Evolutionary conservation across 1,140 invertebrate species (phyloP), one percentile per base, ranked within the genome.

Genomic region (Drosophila arawakana): DNA sequence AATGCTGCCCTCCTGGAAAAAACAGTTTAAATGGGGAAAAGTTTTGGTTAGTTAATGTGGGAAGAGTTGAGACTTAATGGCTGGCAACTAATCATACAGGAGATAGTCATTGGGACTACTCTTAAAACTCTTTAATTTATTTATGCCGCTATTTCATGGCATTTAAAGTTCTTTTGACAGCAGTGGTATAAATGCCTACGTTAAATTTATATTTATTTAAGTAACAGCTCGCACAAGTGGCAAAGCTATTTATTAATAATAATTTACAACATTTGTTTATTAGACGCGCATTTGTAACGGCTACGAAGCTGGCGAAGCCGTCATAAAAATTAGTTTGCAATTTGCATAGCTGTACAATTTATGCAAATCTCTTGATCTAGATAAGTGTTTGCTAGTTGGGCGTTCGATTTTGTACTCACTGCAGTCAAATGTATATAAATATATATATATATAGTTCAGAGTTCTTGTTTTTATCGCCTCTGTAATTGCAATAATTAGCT

Each of bases 1-100:
- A 74, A 98, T 97, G 68, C 97, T 97, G 74, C 97, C 97, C 93
- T 98, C 97, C 97, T 98, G 93, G 65, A 92, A 93, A 78, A 78
- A 39, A 2, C n/a, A 52, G 8, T 46, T 54, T 37, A 8, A 43
- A 15, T 25, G 30, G 7, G 13, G 4, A 41, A 41, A 25, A 21
- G 9, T 18, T 54, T 37, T 30, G 3, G 34, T 54, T 54, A 15
- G 34, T 52, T 15, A 72, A 44, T 73, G 58, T 67, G 57, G 25
- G 46, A 55, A 46, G 18, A 46, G 18, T 10, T 41, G 47, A 37
- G n/a, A 34, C 35, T n/a, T 68, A 50, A 60, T 39, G 25, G 39
- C 57, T 59, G 44, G 34, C 0, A 43, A 7, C 37, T 25, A 57
- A 57, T 57, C 35, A 57, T 2, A 11, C 0, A 11, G 9, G 10